Conservation (phyloP, 2,797 vertebrate species). For the Danionella dracula region DNA sequence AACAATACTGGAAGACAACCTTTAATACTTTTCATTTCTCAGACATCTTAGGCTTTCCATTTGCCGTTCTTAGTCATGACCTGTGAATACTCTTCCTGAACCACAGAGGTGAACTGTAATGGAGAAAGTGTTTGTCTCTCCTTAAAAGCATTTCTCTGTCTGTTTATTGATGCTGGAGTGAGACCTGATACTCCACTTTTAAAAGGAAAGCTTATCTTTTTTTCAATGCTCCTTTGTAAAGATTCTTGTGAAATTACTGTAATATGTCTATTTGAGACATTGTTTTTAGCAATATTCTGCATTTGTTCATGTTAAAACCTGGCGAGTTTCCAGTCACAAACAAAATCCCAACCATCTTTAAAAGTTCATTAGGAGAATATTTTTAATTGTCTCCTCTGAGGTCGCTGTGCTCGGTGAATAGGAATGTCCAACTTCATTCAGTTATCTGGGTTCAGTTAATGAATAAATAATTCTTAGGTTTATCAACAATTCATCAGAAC, state of each 20-base stretch:
- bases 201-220: neutral
- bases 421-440: neutral
- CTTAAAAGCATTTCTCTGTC: slow-evolving; percentile 33
- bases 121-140: slow-evolving; percentile 19
- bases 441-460: neutral
- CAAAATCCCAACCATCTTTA: too few species aligned
- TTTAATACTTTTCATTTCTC: neutral
- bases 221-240: neutral
- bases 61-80: neutral
- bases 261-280: neutral
- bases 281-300: too few species aligned
- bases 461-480: neutral
- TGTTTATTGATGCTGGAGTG: slow-evolving; percentile 11
- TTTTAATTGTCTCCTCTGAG: neutral
- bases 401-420: neutral
- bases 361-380: too few species aligned
- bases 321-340: too few species aligned
- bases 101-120: slow-evolving; percentile 37
- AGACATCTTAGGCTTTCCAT: slow-evolving; percentile 11
- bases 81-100: slow-evolving; percentile 20
- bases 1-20: neutral
- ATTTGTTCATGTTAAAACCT: too few species aligned
- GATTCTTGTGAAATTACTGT: neutral
- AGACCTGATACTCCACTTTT: slow-evolving; percentile 8
- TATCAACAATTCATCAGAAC: neutral